Conservation (phyloP, 2,888 invertebrate species). For the Laspeyria flexula region DNA sequence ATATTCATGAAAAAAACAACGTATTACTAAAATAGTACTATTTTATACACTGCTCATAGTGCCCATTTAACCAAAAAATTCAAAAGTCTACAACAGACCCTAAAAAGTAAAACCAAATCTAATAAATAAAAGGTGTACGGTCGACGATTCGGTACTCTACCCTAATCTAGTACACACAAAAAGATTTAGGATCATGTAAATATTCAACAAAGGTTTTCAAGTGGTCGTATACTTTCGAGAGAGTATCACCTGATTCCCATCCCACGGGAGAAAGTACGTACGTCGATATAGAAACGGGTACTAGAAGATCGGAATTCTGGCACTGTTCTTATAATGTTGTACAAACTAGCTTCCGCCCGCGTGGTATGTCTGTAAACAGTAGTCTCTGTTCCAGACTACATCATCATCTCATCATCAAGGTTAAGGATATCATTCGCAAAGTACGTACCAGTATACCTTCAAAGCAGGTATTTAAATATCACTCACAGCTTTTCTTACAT, state of each 20-base stretch:
- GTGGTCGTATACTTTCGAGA: slow-evolving; percentile 6
- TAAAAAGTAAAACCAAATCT: background rate
- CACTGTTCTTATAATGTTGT: no score
- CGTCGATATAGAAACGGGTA: background rate
- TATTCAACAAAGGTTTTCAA: slow-evolving; percentile 18
- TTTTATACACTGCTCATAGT: background rate
- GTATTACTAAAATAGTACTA: no score
- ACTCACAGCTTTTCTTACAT: no score
- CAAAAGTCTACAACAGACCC: background rate
- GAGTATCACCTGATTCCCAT: slow-evolving; percentile 10
- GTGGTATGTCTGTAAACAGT: no score
- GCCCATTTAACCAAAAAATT: background rate
- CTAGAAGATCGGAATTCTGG: background rate
- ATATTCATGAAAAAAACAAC: no score
- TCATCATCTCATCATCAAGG: no score
- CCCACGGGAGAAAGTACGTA: background rate
- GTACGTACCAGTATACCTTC: no score
- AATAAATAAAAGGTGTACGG: slow-evolving; percentile 26
- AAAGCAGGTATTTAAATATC: no score
- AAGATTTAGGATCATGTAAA: slow-evolving; percentile 24
- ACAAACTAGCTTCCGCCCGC: no score
- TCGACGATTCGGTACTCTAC: background rate
- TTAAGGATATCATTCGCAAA: no score
- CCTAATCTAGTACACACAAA: slow-evolving; percentile 20
- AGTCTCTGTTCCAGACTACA: no score